Evolutionary conservation across 2,888 invertebrate genomes (phyloP).

Genomic region (Leucophenga montana): DNA sequence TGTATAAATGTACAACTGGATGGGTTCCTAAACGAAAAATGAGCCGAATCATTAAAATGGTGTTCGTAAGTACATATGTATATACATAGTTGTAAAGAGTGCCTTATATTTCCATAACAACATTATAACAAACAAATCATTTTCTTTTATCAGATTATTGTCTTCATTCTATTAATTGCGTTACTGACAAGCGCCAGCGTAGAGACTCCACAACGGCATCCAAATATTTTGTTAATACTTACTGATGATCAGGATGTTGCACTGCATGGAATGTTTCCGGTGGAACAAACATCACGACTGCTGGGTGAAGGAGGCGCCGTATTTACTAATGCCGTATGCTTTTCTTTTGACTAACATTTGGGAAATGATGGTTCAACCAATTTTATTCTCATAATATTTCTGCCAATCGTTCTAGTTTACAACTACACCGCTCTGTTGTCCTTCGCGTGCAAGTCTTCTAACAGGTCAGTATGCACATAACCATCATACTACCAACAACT

Average conservation of each 20-base stretch:
- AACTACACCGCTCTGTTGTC: conserved; percentile 90
- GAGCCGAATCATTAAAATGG: too few relatives aligned
- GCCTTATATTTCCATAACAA: too few relatives aligned
- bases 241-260: conserved; percentile 90
- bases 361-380: too few relatives aligned
- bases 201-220: conserved; percentile 53
- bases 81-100: too few relatives aligned
- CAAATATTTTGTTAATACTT: conserved; percentile 85
- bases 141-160: too few relatives aligned
- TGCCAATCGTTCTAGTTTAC: conserved; percentile 78
- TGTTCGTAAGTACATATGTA: too few relatives aligned
- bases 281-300: conserved; percentile 78
- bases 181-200: background rate
- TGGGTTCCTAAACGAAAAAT: too few relatives aligned
- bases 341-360: too few relatives aligned
- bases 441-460: conserved; percentile 89
- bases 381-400: background rate
- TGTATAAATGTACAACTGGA: too few relatives aligned
- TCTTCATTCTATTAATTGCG: too few relatives aligned
- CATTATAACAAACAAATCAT: too few relatives aligned
- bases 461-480: conserved; percentile 91
- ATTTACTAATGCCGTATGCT: conserved; percentile 83
- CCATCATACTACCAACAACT: conserved; percentile 85
- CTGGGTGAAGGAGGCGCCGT: conserved; percentile 80
- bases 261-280: conserved; percentile 83